A percentile compares a stretch with the other conserved stretches of the same genome.
These are phyloP conservation scores for Paraplagusia blochii DNA, from an alignment of 2,113 vertebrate genomes.

Conservation along the genomic window DNA sequence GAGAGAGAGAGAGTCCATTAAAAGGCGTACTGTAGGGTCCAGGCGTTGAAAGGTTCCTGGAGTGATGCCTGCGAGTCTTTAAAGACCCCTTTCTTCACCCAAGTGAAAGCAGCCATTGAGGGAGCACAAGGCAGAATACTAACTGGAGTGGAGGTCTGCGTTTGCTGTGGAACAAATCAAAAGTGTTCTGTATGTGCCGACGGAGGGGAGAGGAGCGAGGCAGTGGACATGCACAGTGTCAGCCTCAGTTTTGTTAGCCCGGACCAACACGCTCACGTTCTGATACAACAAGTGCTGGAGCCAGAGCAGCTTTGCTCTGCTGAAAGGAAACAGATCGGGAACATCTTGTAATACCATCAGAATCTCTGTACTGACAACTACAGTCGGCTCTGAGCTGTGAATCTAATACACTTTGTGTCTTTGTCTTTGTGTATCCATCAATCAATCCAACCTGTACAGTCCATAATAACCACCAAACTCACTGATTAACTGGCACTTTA, in stretches of 20 bases:
- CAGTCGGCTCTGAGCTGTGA: too few relatives aligned
- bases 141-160: slow-evolving; percentile 46
- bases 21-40: slow-evolving; percentile 60
- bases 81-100: slow-evolving; percentile 61
- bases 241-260: slow-evolving; percentile 30
- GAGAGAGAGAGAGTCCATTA: slow-evolving; percentile 61
- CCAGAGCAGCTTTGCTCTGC: not conserved
- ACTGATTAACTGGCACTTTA: too few relatives aligned
- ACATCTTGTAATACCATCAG: too few relatives aligned
- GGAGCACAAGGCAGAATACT: slow-evolving; percentile 43
- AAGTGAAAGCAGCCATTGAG: slow-evolving; percentile 69
- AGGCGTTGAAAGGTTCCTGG: slow-evolving; percentile 62
- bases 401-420: too few relatives aligned
- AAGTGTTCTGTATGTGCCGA: slow-evolving; percentile 42
- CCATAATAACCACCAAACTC: too few relatives aligned
- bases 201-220: slow-evolving; percentile 29
- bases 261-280: slow-evolving; percentile 10
- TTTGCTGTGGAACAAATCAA: slow-evolving; percentile 51
- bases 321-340: too few relatives aligned
- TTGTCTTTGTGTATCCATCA: too few relatives aligned
- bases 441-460: too few relatives aligned
- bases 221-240: slow-evolving; percentile 29
- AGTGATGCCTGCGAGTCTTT: slow-evolving; percentile 56
- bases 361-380: too few relatives aligned
- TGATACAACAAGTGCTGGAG: not conserved